Base-by-base conservation (phyloP, 2,888 invertebrate genomes). In the Odontomyia ornata region DNA sequence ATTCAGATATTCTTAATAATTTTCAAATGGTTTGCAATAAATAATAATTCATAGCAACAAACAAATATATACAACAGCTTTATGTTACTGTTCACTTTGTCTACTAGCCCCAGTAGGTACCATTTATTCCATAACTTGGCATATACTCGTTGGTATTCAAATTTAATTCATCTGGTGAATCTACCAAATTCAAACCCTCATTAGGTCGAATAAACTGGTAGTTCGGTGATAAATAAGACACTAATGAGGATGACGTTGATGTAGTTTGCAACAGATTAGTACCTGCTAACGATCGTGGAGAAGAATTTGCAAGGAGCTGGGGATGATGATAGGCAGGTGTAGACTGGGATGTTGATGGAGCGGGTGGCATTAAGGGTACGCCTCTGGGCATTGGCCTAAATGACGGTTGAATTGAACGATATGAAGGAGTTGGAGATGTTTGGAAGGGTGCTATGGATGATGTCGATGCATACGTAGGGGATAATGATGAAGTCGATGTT, bases 111-210 rank as follows among this genome's bases (percentile, higher is more conserved):
- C 36, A 36, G 36, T 9, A 36, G 3, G 9, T 36, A n/a, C 36
- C 9, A 9, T 36, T 36, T 36, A 3, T 36, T 36, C 62, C 62
- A 27, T 25, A 2, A 3, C 79, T 77, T 0, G 86, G 86, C 76
- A 86, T 75, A 78, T 85, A 86, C 78, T 86, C 86, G 76, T 86
- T 83, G 4, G 85, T 81, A 79, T 86, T 86, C 1, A 86, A 81
- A 23, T 79, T 82, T 30, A 86, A 79, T 30, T 79, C 80, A 0
- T 80, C 52, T 18, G 82, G 80, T 2, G 80, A 79, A 5, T 78
- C 77, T 52, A 83, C 84, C 2, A 84, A 81, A 77, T 85, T 84
- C 23, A 83, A 81, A 67, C 86, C 86, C 0, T 84, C 81, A 80
- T 86, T 85, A 60, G 84, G 83, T 27, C 86, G 83, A 79, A 84